These are phyloP conservation scores for Dolichallabes microphthalmus DNA, from an alignment of 2,113 vertebrate species.

Conservation along the genomic window DNA sequence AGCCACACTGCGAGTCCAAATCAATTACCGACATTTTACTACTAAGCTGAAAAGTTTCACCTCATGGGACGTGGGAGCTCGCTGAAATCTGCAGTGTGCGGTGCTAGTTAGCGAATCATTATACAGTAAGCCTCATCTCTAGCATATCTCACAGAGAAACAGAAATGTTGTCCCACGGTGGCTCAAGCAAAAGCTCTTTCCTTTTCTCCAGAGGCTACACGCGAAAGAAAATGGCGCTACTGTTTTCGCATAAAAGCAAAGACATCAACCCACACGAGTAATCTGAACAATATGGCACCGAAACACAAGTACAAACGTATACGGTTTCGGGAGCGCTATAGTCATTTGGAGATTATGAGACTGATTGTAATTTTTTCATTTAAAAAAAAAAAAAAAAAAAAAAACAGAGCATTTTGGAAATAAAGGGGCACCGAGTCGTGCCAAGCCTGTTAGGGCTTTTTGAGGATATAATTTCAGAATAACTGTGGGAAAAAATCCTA, in stretches of 20 bases:
- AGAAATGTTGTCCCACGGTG: conserved; percentile 16
- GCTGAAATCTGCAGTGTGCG: conserved; percentile 45
- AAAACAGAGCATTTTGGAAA: conserved; percentile 61
- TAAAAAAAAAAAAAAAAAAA: too few species aligned
- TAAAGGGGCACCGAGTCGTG: conserved; percentile 44
- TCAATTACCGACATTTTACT: conserved; percentile 41
- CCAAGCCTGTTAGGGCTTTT: conserved; percentile 44
- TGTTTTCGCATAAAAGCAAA: conserved; percentile 60
- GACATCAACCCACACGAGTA: conserved; percentile 67
- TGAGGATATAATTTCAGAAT: conserved; percentile 50
- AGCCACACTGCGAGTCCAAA: conserved; percentile 19
- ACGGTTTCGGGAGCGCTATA: conserved; percentile 47
- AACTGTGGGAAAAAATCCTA: conserved; percentile 43
- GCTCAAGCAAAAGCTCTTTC: conserved; percentile 50
- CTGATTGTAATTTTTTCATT: conserved; percentile 62
- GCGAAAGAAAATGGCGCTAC: conserved; percentile 52
- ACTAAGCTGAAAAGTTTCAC: conserved; percentile 46
- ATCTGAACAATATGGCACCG: conserved; percentile 72
- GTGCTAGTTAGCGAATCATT: conserved; percentile 59
- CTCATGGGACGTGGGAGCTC: conserved; percentile 40
- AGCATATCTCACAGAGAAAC: conserved; percentile 58
- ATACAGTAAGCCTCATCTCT: conserved; percentile 58
- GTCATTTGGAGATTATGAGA: conserved; percentile 64
- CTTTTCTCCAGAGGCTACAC: conserved; percentile 61
- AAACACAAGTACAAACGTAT: conserved; percentile 34